These are phyloP conservation scores for Aelia acuminata DNA, from an alignment of 2,888 invertebrate species.

Conservation along the genomic window DNA sequence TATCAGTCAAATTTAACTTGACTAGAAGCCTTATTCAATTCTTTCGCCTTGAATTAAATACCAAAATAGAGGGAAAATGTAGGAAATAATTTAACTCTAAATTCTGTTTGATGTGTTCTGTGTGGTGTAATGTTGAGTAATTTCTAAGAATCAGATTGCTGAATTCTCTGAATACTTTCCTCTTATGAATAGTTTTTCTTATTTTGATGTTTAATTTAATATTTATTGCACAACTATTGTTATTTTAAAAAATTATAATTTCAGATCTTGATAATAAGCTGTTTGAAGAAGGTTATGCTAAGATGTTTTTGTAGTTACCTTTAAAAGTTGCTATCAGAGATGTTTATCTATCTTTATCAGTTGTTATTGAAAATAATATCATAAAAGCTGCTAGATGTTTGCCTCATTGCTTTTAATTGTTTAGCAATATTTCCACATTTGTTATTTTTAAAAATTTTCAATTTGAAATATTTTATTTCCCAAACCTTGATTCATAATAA, in stretches of 20 bases:
- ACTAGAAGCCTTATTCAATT: too few relatives aligned
- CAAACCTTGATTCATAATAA: background rate
- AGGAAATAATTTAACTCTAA: background rate
- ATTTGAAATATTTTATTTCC: background rate
- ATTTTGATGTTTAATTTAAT: background rate
- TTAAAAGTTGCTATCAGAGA: conserved; percentile 14
- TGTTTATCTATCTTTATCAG: background rate
- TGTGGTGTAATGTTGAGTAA: conserved; percentile 36
- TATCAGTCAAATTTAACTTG: too few relatives aligned
- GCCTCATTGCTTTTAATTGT: background rate
- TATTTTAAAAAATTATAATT: background rate
- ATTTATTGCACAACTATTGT: background rate
- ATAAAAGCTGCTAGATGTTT: background rate
- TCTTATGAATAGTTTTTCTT: background rate
- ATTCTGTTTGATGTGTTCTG: background rate
- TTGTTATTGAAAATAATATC: conserved; percentile 32
- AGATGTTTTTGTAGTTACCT: conserved; percentile 28
- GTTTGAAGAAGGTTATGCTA: background rate
- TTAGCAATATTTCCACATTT: background rate
- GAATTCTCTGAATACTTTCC: background rate
- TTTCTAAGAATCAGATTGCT: background rate
- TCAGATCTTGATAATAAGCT: background rate
- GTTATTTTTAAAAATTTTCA: background rate
- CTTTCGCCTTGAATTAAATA: background rate
- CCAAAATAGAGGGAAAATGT: background rate